These are phyloP conservation scores for Chrysopa pallens DNA, from an alignment of 1,140 invertebrate genomes.

Conservation along the genomic window DNA sequence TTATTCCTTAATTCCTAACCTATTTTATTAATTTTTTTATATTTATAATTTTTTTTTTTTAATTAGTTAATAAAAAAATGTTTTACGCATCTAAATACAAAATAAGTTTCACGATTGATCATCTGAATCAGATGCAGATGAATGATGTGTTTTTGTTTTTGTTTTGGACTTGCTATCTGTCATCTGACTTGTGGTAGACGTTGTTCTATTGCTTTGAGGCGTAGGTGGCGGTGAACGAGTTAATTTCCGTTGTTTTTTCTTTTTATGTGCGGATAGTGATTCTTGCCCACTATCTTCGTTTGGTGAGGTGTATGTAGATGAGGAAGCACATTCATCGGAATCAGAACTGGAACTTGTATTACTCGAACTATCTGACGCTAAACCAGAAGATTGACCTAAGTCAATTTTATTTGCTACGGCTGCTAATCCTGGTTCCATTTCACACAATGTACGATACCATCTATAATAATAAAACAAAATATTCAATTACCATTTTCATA, in stretches of 20 bases:
- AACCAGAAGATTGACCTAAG: constrained; percentile 67
- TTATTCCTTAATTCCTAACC: too few species aligned
- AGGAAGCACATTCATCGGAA: constrained; percentile 35
- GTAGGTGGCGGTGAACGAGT: not conserved
- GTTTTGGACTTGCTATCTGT: too few species aligned
- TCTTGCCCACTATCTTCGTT: constrained; percentile 77
- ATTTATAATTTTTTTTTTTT: too few species aligned
- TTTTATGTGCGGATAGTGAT: constrained; percentile 71
- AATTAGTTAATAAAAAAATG: too few species aligned
- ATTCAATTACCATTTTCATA: too few species aligned
- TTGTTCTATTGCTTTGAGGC: too few species aligned
- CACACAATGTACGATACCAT: constrained; percentile 32
- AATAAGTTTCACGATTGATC: too few species aligned
- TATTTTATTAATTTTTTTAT: too few species aligned
- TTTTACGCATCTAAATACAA: too few species aligned
- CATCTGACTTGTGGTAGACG: too few species aligned
- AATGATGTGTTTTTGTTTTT: too few species aligned
- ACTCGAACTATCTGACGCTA: constrained; percentile 87
- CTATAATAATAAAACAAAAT: constrained; percentile 10
- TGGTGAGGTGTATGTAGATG: constrained; percentile 44
- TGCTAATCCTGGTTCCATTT: constrained; percentile 67
- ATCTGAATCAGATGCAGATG: too few species aligned
- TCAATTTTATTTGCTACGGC: constrained; percentile 72
- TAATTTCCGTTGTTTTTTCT: constrained; percentile 48
- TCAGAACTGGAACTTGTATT: constrained; percentile 63